Base-by-base conservation (phyloP, 2,888 invertebrate genomes). In the Ramazzottius varieornatus region DNA sequence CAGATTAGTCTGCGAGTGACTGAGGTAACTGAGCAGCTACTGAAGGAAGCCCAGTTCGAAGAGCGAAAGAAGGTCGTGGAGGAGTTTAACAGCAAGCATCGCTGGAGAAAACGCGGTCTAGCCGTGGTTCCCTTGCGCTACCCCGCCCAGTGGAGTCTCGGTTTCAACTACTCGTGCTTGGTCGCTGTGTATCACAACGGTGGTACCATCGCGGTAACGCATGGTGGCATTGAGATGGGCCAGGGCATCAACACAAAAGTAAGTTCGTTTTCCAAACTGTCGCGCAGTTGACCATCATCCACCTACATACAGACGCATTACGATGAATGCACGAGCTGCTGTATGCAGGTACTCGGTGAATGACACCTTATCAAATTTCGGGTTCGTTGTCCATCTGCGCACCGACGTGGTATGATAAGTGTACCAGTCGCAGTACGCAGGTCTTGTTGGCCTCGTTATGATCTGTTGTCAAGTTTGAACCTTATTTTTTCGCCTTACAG, bases 181-280 rank as follows among this genome's bases (percentile, higher is more conserved):
- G 29, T 54, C 24, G 54, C 54, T 29, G 81, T 88, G 24, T 76
- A 74, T 70, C 72, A 72, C 46, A 68, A 69, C 1, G 78, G 78
- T 68, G 78, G 77, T 4, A 73, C 75, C 0, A 84, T 89, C 1
- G 79, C 82, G 0, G 77, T 88, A 4, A 77, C 81, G 1, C 86
- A 86, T 67, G 77, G 76, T 24, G 78, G 78, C 1, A 73, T 78
- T 34, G 78, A 78, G 70, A 72, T 74, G 70, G 89, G 89, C 0
- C 89, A 89, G 77, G 88, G 88, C 13, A 80, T 86, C 63, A 84
- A 87, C 69, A 86, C 86, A 0, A 87, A 86, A 79, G 80, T 80
- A 40, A 13, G 40, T n/a, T n/a, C n/a, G n/a, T n/a, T n/a, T n/a
- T n/a, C n/a, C n/a, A n/a, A n/a, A n/a, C n/a, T n/a, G n/a, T n/a